Percentiles rank a stretch among this genome's conserved stretches.
These are phyloP conservation scores for Siphamia tubifer DNA, from an alignment of 2,113 vertebrate species.

Conservation along the genomic window DNA sequence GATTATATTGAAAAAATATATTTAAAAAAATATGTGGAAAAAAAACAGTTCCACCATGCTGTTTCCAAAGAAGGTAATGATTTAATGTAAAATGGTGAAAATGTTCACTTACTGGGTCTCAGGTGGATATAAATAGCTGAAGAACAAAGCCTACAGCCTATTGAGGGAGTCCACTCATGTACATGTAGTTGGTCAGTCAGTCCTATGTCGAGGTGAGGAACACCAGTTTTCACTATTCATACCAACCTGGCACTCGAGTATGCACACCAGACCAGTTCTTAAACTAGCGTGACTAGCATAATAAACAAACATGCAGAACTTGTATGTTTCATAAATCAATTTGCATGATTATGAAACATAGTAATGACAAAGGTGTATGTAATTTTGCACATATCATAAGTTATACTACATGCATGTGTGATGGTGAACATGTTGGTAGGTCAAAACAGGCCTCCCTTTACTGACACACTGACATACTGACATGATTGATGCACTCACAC, in stretches of 20 bases:
- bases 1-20: too few species aligned
- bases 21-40: too few species aligned
- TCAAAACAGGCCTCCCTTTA: not conserved
- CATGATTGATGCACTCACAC: not conserved
- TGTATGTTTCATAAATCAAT: too few species aligned
- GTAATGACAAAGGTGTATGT: not conserved
- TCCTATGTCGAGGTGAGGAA: not conserved
- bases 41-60: too few species aligned
- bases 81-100: too few species aligned
- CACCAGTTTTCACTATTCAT: not conserved
- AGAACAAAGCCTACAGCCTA: not conserved
- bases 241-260: not conserved
- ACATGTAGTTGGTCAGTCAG: not conserved
- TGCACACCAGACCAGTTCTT: not conserved
- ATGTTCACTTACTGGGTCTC: too few species aligned
- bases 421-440: slow-evolving; percentile 6
- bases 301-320: not conserved
- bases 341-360: not conserved
- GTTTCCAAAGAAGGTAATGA: too few species aligned
- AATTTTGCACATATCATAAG: not conserved
- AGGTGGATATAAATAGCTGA: not conserved
- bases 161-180: not conserved
- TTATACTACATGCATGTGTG: not conserved
- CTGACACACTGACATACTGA: slow-evolving; percentile 51
- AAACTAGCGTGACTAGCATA: not conserved